A percentile compares a stretch with the other conserved stretches of the same genome.
Conservation (phyloP, 1,140 invertebrate genomes). For the Anthonomus grandis region DNA sequence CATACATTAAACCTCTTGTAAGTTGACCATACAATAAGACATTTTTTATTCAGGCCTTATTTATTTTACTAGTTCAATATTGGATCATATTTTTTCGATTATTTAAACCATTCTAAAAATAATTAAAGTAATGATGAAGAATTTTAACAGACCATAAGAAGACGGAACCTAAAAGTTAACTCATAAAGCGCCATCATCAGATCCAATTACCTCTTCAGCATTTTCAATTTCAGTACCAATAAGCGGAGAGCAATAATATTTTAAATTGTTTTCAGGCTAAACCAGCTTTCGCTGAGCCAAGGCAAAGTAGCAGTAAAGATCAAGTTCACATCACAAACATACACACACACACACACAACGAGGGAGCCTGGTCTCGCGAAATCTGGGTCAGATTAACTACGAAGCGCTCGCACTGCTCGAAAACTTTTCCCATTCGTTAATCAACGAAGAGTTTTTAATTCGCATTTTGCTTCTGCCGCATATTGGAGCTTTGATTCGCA, state of each 20-base stretch:
- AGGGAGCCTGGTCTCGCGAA: constrained; percentile 15
- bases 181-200: background rate
- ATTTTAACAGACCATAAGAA: background rate
- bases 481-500: too few species aligned
- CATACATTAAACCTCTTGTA: too few species aligned
- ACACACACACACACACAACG: too few species aligned
- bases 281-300: constrained; percentile 20
- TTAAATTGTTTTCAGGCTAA: too few species aligned
- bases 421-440: constrained; percentile 14
- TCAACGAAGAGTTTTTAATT: background rate
- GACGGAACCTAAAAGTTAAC: background rate
- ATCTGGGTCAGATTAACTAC: constrained; percentile 22
- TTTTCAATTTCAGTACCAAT: background rate
- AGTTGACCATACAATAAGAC: too few species aligned
- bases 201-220: background rate
- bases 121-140: too few species aligned
- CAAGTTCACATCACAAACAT: constrained; percentile 23
- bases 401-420: constrained; percentile 3
- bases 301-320: constrained; percentile 25
- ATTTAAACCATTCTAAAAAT: too few species aligned
- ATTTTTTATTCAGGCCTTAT: too few species aligned
- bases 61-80: too few species aligned
- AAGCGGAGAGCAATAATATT: constrained; percentile 12
- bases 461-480: too few species aligned
- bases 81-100: too few species aligned